Conservation (phyloP, 1,140 invertebrate genomes). For the Drosophila murphyi region DNA sequence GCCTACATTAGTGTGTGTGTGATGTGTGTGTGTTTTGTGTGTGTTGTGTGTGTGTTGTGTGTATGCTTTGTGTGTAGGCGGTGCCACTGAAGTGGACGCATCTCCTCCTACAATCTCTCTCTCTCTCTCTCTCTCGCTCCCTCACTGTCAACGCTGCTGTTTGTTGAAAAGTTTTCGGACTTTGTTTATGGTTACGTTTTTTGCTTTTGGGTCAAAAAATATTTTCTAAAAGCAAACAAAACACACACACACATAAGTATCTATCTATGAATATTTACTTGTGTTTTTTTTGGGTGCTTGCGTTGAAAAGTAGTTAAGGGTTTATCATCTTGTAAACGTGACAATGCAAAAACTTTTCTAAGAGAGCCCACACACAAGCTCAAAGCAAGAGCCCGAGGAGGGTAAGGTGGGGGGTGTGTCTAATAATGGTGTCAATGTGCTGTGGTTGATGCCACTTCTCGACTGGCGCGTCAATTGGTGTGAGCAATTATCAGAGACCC, state of each 20-base stretch:
- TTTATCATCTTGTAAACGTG: constrained; percentile 81
- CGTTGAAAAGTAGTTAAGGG: constrained; percentile 76
- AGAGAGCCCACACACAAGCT: constrained; percentile 34
- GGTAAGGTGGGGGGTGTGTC: too few relatives aligned
- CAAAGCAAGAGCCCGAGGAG: neutral
- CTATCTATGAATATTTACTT: constrained; percentile 24
- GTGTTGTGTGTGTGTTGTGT: constrained; percentile 20
- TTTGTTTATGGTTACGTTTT: constrained; percentile 61
- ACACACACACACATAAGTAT: constrained; percentile 23
- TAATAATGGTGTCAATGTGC: constrained; percentile 10
- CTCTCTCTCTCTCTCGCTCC: neutral
- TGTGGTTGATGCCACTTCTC: constrained; percentile 10
- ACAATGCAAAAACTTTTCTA: constrained; percentile 65
- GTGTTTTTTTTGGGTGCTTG: constrained; percentile 48
- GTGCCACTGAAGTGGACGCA: constrained; percentile 68
- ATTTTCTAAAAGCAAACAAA: constrained; percentile 2
- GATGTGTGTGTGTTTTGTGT: neutral
- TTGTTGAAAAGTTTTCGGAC: constrained; percentile 66
- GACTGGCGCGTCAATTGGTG: constrained; percentile 1
- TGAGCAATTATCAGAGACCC: constrained; percentile 13
- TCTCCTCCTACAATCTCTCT: constrained; percentile 24
- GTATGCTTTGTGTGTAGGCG: constrained; percentile 30
- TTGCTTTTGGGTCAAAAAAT: constrained; percentile 72
- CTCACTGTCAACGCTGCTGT: constrained; percentile 4
- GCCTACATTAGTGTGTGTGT: constrained; percentile 40